Conservation (phyloP, 2,888 invertebrate species). For the Mythimna pallens region DNA sequence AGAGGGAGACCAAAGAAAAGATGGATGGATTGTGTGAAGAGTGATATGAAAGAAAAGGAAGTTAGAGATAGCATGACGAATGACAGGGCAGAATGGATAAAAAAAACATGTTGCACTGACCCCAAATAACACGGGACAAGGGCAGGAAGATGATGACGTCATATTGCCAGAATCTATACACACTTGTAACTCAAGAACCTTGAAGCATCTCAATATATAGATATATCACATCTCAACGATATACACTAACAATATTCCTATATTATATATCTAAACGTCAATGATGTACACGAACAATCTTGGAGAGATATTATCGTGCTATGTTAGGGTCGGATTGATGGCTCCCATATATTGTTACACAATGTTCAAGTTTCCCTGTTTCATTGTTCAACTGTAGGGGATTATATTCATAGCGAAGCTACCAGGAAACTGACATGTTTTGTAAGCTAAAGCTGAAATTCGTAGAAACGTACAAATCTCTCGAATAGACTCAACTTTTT, state of each 20-base stretch:
- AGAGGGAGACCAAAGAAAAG: too few relatives aligned
- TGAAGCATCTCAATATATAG: slow-evolving; percentile 9
- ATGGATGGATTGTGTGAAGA: too few relatives aligned
- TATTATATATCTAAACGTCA: slow-evolving; percentile 5
- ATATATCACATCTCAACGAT: slow-evolving; percentile 8
- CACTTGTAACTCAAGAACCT: slow-evolving; percentile 17
- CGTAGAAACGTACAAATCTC: neutral
- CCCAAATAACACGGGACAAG: too few relatives aligned
- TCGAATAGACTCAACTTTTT: neutral
- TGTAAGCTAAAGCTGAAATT: neutral
- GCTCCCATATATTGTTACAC: slow-evolving; percentile 35
- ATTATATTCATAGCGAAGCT: neutral
- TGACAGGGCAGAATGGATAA: too few relatives aligned
- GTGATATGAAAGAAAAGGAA: too few relatives aligned
- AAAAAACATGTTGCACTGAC: too few relatives aligned
- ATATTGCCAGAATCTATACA: slow-evolving; percentile 15
- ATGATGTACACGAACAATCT: slow-evolving; percentile 16
- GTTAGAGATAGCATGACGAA: too few relatives aligned
- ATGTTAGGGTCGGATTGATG: slow-evolving; percentile 27
- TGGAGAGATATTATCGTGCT: slow-evolving; percentile 17
- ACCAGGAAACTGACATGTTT: neutral
- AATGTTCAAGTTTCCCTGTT: slow-evolving; percentile 1
- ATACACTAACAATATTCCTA: slow-evolving; percentile 11
- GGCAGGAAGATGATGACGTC: too few relatives aligned
- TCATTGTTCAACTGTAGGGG: neutral